A percentile compares a stretch with the other conserved stretches of the same genome.
These are phyloP conservation scores for Mesocricetus auratus DNA, from an alignment of 2,113 vertebrate species.

Conservation along the genomic window DNA sequence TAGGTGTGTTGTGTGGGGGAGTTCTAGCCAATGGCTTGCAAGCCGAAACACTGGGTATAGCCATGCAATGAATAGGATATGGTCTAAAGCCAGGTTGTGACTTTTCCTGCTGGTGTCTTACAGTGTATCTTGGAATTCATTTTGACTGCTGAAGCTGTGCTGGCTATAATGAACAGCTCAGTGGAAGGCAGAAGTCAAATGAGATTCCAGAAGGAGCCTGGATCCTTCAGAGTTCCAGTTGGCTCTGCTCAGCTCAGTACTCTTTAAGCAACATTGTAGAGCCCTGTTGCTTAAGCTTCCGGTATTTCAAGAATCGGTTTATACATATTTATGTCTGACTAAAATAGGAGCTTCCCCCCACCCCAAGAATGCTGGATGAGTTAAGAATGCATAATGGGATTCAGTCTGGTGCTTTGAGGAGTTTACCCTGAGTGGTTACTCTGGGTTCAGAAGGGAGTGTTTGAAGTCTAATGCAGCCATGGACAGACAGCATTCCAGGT, in stretches of 20 bases:
- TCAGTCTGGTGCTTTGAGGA: not conserved
- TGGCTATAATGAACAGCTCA: not conserved
- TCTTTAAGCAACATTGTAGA: not conserved
- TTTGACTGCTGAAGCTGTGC: not conserved
- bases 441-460: not conserved
- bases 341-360: not conserved
- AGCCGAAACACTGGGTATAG: not conserved
- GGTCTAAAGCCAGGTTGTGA: not conserved
- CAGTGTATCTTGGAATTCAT: not conserved
- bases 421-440: not conserved
- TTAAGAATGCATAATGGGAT: not conserved
- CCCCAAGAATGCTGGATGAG: not conserved
- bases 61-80: accelerated
- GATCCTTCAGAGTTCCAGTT: not conserved
- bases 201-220: not conserved
- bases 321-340: not conserved
- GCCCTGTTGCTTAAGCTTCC: not conserved
- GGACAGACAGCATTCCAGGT: not conserved
- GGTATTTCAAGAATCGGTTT: not conserved
- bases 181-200: not conserved
- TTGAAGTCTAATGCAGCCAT: not conserved
- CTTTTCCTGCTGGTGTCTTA: not conserved
- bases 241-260: not conserved
- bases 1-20: too few relatives aligned
- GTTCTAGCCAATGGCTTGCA: not conserved